Percentiles rank a stretch among this genome's conserved stretches.
phyloP scores from a whole-genome alignment of 2,113 vertebrate genomes.

The Lophotis ruficrista region DNA sequence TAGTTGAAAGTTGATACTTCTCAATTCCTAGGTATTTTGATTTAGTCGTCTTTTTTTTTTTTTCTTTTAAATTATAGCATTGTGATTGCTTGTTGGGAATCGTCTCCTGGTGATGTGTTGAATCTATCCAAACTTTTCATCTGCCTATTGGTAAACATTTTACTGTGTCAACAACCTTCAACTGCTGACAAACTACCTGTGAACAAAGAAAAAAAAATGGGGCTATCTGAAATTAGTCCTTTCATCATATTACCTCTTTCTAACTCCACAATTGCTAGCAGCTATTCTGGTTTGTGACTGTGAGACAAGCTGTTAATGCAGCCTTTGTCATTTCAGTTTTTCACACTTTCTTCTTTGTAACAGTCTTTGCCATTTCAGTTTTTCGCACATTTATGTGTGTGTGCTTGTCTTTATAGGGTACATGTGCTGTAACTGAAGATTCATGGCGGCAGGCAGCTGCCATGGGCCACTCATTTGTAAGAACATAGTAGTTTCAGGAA shows the following conservation, averaged over 20 bases:
- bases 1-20: not conserved
- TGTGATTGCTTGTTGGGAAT: not conserved
- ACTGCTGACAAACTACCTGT: not conserved
- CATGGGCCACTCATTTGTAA: not conserved
- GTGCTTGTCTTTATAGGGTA: not conserved
- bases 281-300: not conserved
- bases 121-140: not conserved
- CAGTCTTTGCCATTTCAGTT: constrained; percentile 40
- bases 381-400: not conserved
- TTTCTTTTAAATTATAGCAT: not conserved
- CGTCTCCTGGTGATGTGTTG: not conserved
- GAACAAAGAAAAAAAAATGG: not conserved
- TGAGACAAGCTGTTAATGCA: constrained; percentile 19
- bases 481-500: not conserved
- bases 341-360: constrained; percentile 35
- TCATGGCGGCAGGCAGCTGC: not conserved
- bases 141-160: not conserved
- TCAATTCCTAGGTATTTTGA: not conserved
- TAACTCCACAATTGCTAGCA: not conserved
- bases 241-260: not conserved
- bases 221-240: not conserved
- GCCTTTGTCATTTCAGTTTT: constrained; percentile 58
- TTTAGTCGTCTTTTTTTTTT: not conserved
- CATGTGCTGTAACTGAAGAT: not conserved
- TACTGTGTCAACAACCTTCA: not conserved